These are phyloP conservation scores for Drosophila engyochracea DNA, from an alignment of 2,888 invertebrate genomes.

Conservation along the genomic window DNA sequence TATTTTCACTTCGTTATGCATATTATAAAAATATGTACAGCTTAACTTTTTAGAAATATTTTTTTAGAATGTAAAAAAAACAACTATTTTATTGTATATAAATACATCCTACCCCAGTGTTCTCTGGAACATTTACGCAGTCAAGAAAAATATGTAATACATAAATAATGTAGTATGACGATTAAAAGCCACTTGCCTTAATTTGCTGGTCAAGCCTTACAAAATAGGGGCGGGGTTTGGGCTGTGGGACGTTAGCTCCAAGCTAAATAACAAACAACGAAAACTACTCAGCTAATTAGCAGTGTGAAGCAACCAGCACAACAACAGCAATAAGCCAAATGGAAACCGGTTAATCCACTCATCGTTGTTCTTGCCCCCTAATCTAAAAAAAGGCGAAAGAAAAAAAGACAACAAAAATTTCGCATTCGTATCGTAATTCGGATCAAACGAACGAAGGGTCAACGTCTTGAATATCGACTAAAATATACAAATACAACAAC, in stretches of 20 bases:
- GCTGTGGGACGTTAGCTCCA: conserved; percentile 14
- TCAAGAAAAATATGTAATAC: conserved; percentile 6
- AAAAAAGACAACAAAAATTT: conserved; percentile 34
- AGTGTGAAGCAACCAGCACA: conserved; percentile 52
- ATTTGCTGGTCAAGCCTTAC: conserved; percentile 63
- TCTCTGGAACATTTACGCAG: background rate
- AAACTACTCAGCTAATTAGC: conserved; percentile 73
- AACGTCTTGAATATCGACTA: conserved; percentile 48
- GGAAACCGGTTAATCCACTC: conserved; percentile 78
- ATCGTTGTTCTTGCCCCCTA: conserved; percentile 57
- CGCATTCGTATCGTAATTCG: conserved; percentile 49
- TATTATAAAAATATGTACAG: no score
- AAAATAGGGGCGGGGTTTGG: conserved; percentile 38
- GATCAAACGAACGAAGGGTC: conserved; percentile 44
- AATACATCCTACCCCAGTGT: background rate
- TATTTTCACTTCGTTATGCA: no score
- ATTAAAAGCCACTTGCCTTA: conserved; percentile 57
- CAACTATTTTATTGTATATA: background rate
- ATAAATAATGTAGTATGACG: conserved; percentile 45
- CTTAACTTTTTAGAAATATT: no score
- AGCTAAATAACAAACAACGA: conserved; percentile 14
- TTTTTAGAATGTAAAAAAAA: background rate
- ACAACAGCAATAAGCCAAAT: conserved; percentile 34
- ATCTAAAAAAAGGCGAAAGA: conserved; percentile 30
- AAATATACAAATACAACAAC: conserved; percentile 18